A percentile compares a stretch with the other conserved stretches of the same genome.
phyloP scores from a whole-genome alignment of 2,888 invertebrate genomes.

The Amphipyra berbera region DNA sequence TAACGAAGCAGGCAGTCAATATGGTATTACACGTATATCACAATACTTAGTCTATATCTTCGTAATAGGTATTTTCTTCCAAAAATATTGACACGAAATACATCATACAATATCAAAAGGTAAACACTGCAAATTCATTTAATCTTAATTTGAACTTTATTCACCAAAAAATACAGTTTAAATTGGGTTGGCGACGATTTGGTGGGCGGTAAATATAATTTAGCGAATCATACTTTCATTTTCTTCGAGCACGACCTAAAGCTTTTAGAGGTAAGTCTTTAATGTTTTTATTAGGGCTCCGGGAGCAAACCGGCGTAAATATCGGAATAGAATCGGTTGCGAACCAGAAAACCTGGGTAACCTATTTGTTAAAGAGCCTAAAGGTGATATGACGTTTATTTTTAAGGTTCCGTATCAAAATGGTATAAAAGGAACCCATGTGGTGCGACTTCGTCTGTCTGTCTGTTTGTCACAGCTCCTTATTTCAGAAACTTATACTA shows the following conservation, averaged over 20 bases:
- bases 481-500: too few relatives aligned
- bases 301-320: constrained; percentile 28
- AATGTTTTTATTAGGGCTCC: constrained; percentile 57
- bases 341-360: constrained; percentile 14
- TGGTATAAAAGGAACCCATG: too few relatives aligned
- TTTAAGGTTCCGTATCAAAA: too few relatives aligned
- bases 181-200: constrained; percentile 2
- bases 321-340: constrained; percentile 23
- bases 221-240: constrained; percentile 47
- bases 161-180: constrained; percentile 10
- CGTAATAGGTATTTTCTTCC: constrained; percentile 42
- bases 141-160: constrained; percentile 24
- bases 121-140: background rate
- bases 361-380: too few relatives aligned
- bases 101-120: constrained; percentile 33
- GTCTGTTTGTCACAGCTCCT: too few relatives aligned
- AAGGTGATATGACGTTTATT: too few relatives aligned
- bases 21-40: constrained; percentile 11
- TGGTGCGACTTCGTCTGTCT: too few relatives aligned
- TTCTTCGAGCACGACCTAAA: constrained; percentile 54
- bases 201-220: constrained; percentile 39
- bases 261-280: constrained; percentile 56
- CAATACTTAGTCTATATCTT: constrained; percentile 15
- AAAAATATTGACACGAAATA: constrained; percentile 49
- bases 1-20: background rate